Evolutionary conservation across 2,888 invertebrate genomes (phyloP), one percentile per base, ranked within the genome.

Genomic region (Eumerus sabulonum): DNA sequence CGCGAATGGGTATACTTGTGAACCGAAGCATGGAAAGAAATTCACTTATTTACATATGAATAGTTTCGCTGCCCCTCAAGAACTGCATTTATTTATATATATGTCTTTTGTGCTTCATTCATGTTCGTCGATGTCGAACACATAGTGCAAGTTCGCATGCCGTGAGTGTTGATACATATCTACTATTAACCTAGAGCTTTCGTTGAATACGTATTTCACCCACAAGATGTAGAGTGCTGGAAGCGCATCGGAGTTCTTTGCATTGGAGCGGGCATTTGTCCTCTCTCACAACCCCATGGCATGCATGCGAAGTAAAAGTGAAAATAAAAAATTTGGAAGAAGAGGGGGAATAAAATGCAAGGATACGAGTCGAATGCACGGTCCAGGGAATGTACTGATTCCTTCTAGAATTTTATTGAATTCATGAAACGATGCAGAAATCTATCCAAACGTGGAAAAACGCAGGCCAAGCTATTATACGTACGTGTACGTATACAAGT

Each of bases 21-120:
- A n/a, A 40, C 12, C 9, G 40, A 40, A 62, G 35, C 50, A 36
- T 45, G 68, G 70, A 79, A 79, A 79, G 74, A 79, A 79, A 79
- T 79, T 79, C 68, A 74, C 50, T 74, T 79, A 79, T 79, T 79
- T 79, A 60, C 74, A 74, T 66, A 79, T 74, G 79, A 79, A 79
- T 70, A 73, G 79, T 68, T 79, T 57, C 68, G 64, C 64, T 70
- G 62, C 53, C 59, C 47, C 60, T 47, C n/a, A 45, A 72, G 57
- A 13, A 64, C 64, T 64, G 57, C 71, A 71, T 71, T 64, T 45
- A 51, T 38, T 27, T 27, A 4, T 27, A 7, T 7, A 7, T 27
- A 44, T 57, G 38, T 40, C 11, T 56, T 56, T 17, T 9, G n/a
- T 18, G 19, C 35, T 36, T 42, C 18, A 44, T 47, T 66, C 17